Evolutionary conservation across 2,113 vertebrate species (phyloP).

Genomic region (Sula dactylatra): DNA sequence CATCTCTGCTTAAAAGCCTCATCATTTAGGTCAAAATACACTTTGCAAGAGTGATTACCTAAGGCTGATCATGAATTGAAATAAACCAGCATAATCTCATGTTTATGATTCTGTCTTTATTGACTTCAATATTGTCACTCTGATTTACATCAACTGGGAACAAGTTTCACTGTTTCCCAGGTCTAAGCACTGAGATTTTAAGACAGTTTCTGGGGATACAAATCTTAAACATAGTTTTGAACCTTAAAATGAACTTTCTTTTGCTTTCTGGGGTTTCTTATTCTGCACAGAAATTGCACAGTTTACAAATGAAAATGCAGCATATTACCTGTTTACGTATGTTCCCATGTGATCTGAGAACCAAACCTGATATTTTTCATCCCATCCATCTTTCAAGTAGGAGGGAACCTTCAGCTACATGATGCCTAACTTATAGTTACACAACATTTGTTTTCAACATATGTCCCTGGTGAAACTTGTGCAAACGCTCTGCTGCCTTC

Average conservation of each 20-base stretch:
- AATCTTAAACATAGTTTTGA: background rate
- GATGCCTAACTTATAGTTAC: background rate
- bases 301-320: background rate
- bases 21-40: background rate
- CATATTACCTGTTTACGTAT: background rate
- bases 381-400: background rate
- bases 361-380: background rate
- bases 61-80: background rate
- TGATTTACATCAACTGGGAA: background rate
- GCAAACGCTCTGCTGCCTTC: background rate
- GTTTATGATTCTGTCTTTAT: background rate
- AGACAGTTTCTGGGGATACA: background rate
- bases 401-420: background rate
- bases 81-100: background rate
- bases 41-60: background rate
- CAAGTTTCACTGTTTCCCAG: background rate
- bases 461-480: background rate
- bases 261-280: background rate
- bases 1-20: background rate
- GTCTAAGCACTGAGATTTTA: background rate
- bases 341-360: background rate
- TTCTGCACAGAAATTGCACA: background rate
- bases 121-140: background rate
- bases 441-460: background rate
- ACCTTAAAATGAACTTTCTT: background rate